Base-by-base conservation (phyloP, 2,888 invertebrate genomes). In the Trilocha varians region DNA sequence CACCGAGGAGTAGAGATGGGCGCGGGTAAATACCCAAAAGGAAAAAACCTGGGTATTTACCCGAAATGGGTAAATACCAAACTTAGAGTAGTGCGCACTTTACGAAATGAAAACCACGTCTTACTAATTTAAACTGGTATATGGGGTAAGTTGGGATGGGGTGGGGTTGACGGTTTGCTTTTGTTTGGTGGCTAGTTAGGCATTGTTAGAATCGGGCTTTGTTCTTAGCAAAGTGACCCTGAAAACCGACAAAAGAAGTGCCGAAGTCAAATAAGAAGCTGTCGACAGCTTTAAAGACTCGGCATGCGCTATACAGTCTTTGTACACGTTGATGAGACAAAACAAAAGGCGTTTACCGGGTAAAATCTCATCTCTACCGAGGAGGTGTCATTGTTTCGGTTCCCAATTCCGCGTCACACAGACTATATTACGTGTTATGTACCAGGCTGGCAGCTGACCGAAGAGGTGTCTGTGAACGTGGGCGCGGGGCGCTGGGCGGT, bases 401-500 rank as follows among this genome's bases (percentile, higher is more conserved):
- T 15, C 16, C 9, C 40, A 13, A 11, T 32, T 18, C n/a, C 33
- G 15, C 17, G 35, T 2, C n/a, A 18, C n/a, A 18, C 34, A 15
- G 35, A 8, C n/a, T n/a, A 5, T 5, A 11, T 2, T 25, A 11
- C 16, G 36, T 14, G 6, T 2, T n/a, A n/a, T n/a, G n/a, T n/a
- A n/a, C 8, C 17, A 35, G 41, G 25, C 16, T 6, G 33, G 37
- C 15, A 9, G 32, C n/a, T 11, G 39, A 3, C 43, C 16, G 9
- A 0, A 40, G 9, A 1, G 41, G 40, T 3, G 16, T 2, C 3
- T 2, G 25, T 25, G 39, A 34, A 41, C 1, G 0, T 36, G 15
- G 35, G 43, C 33, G 33, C 34, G 43, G 39, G 36, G 36, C n/a
- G 36, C 25, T 11, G 11, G 13, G 36, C 8, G 18, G 33, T 4